These are phyloP conservation scores for Cryptocephalus primarius DNA, from an alignment of 2,888 invertebrate genomes.

Conservation along the genomic window DNA sequence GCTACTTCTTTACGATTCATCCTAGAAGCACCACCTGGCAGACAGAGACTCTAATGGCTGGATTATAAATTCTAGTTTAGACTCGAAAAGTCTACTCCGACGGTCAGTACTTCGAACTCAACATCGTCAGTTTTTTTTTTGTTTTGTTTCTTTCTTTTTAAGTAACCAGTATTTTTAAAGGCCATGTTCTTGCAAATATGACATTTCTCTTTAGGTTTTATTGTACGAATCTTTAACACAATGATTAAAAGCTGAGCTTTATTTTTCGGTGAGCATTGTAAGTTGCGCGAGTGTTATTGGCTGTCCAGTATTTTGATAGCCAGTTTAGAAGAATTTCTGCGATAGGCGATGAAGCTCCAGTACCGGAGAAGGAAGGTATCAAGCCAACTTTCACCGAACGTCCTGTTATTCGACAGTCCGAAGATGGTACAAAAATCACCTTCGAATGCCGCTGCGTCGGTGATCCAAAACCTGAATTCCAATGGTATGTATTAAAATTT, in stretches of 20 bases:
- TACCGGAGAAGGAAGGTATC: constrained; percentile 84
- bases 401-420: constrained; percentile 89
- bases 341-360: constrained; percentile 89
- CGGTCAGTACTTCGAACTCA: constrained; percentile 2
- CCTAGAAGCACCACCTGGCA: constrained; percentile 11
- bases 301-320: constrained; percentile 33
- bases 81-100: constrained; percentile 8
- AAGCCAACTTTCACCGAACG: constrained; percentile 98
- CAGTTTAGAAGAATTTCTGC: constrained; percentile 37
- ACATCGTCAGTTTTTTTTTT: too few species aligned
- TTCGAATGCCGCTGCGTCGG: constrained; percentile 97
- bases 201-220: constrained; percentile 30
- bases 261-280: constrained; percentile 33
- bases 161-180: constrained; percentile 16
- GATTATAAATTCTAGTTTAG: constrained; percentile 12
- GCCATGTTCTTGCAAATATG: constrained; percentile 39
- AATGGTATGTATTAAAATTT: constrained; percentile 62
- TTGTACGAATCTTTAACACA: constrained; percentile 15
- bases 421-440: constrained; percentile 88
- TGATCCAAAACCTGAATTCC: constrained; percentile 87
- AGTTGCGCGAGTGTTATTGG: constrained; percentile 38
- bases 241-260: constrained; percentile 40
- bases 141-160: too few species aligned
- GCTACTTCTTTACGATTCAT: constrained; percentile 11
- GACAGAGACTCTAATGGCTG: constrained; percentile 14